phyloP scores from a whole-genome alignment of 2,113 vertebrate genomes.

The Nettapus auritus region DNA sequence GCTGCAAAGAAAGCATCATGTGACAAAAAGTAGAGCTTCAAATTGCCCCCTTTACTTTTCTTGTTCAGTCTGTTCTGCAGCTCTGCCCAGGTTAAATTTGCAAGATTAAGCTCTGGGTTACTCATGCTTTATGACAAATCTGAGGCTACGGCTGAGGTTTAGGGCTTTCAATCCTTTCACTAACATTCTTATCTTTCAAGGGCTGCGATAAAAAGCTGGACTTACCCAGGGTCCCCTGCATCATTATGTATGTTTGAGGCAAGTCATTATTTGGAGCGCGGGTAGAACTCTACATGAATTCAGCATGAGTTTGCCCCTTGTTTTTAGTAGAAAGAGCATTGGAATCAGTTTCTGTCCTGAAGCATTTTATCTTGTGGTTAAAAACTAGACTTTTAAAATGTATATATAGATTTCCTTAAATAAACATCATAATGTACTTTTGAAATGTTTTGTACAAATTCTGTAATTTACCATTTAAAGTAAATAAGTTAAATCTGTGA shows the following conservation, averaged over 20 bases:
- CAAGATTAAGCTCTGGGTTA: background rate
- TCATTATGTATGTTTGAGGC: background rate
- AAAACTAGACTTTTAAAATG: background rate
- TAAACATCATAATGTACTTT: background rate
- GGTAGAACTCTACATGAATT: background rate
- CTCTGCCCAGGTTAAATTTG: background rate
- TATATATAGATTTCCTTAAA: background rate
- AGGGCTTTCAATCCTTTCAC: background rate
- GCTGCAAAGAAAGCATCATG: background rate
- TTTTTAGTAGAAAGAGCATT: background rate
- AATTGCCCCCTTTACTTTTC: background rate
- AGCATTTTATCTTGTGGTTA: background rate
- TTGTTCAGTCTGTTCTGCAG: background rate
- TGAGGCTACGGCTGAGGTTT: background rate
- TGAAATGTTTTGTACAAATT: background rate
- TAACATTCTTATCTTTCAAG: slow-evolving; percentile 14
- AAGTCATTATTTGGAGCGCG: background rate
- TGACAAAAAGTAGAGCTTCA: background rate
- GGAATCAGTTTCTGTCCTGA: background rate
- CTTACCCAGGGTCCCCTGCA: background rate
- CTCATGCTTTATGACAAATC: background rate
- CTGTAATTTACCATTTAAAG: background rate
- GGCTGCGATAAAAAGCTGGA: background rate
- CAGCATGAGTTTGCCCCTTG: background rate
- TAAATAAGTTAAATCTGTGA: background rate